Conservation (phyloP, 1,140 invertebrate species). For the Campodea augens region DNA sequence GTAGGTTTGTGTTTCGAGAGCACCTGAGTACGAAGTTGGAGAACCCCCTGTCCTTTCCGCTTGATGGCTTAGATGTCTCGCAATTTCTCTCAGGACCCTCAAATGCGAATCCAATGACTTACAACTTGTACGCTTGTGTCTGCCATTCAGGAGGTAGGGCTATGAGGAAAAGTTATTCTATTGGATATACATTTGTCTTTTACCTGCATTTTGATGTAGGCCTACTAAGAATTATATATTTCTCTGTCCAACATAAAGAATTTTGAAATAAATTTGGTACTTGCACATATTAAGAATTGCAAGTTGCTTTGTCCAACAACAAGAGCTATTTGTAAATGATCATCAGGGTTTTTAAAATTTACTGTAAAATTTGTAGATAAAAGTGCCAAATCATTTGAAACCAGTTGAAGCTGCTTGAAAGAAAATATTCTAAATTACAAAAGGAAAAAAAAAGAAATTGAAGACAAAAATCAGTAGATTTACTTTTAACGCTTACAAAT, state of each 20-base stretch:
- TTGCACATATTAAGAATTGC: conserved; percentile 2
- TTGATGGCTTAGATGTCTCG: conserved; percentile 33
- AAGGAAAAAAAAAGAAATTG: too few species aligned
- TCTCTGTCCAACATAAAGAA: not conserved
- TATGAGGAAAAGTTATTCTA: not conserved
- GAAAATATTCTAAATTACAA: too few species aligned
- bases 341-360: not conserved
- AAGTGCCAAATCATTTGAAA: too few species aligned
- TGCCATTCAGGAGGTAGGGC: conserved; percentile 47
- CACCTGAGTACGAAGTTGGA: conserved; percentile 45
- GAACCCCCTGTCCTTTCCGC: conserved; percentile 42
- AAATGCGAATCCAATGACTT: conserved; percentile 20
- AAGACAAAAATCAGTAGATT: too few species aligned
- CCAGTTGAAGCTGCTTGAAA: too few species aligned
- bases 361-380: too few species aligned
- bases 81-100: conserved; percentile 18
- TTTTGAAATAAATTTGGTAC: not conserved
- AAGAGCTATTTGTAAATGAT: not conserved
- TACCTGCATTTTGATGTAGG: not conserved
- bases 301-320: not conserved
- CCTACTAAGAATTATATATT: not conserved
- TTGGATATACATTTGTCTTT: not conserved
- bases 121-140: conserved; percentile 46
- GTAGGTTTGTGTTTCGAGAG: conserved; percentile 48
- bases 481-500: too few species aligned